These are phyloP conservation scores for Temnothorax longispinosus DNA, from an alignment of 1,140 invertebrate genomes.

Conservation along the genomic window DNA sequence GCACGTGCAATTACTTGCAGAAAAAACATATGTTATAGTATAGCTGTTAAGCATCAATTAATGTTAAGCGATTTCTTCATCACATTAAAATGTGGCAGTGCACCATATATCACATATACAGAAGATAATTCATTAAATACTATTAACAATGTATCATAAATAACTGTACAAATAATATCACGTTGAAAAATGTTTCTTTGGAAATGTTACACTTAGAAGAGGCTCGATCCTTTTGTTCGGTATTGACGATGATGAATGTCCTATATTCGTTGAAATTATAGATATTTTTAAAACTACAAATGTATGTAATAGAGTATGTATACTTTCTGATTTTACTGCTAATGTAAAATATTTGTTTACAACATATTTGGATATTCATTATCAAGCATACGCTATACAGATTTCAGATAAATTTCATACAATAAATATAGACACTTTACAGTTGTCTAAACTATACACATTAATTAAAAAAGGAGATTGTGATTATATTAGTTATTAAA, in stretches of 20 bases:
- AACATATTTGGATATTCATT: neutral
- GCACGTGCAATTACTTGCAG: neutral
- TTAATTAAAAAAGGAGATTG: too few species aligned
- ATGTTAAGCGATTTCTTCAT: neutral
- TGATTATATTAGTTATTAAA: too few species aligned
- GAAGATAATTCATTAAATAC: neutral
- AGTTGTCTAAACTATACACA: neutral
- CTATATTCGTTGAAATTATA: constrained; percentile 8
- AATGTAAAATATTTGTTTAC: constrained; percentile 6
- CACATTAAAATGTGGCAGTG: neutral
- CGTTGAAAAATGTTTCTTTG: neutral
- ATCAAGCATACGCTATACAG: constrained; percentile 8
- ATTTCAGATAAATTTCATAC: neutral
- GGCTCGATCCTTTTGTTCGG: neutral
- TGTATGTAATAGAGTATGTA: too few species aligned
- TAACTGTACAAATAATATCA: neutral
- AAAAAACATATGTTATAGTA: neutral
- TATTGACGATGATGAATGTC: neutral
- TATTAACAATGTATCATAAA: neutral
- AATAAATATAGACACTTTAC: neutral
- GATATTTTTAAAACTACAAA: neutral
- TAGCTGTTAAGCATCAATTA: constrained; percentile 6
- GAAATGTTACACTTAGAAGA: constrained; percentile 7
- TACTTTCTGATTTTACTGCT: neutral
- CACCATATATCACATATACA: neutral